These are phyloP conservation scores for Oreochromis aureus DNA, from an alignment of 2,113 vertebrate genomes.

Conservation along the genomic window DNA sequence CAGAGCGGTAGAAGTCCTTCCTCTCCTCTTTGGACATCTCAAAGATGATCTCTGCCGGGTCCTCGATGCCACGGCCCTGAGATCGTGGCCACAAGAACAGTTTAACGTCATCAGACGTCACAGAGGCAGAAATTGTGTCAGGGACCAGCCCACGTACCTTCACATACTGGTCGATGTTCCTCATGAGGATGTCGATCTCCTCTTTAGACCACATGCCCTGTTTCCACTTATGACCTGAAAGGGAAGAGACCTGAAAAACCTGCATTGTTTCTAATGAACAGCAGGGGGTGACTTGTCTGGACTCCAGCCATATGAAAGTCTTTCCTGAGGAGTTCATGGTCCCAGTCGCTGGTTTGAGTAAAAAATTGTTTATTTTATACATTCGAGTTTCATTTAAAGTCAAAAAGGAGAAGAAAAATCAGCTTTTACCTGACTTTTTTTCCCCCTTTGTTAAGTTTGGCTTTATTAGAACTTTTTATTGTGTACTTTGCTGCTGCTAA, in stretches of 20 bases:
- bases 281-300: neutral
- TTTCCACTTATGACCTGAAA: conserved; percentile 95
- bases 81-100: neutral
- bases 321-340: neutral
- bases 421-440: neutral
- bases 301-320: neutral
- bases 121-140: neutral
- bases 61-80: conserved; percentile 90
- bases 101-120: neutral
- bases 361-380: neutral
- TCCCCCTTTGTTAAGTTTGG: neutral
- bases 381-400: neutral
- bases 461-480: neutral
- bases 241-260: neutral
- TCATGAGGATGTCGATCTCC: conserved; percentile 97
- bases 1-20: conserved; percentile 98
- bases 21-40: conserved; percentile 99
- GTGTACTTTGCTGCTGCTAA: neutral
- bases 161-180: conserved; percentile 92
- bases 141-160: conserved; percentile 78
- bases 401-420: neutral
- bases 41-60: conserved; percentile 97
- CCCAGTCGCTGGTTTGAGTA: neutral
- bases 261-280: neutral
- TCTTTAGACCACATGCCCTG: conserved; percentile 99